Evolutionary conservation across 2,888 invertebrate species (phyloP), one percentile per base, ranked within the genome.

Genomic region (Andrena flavipes): DNA sequence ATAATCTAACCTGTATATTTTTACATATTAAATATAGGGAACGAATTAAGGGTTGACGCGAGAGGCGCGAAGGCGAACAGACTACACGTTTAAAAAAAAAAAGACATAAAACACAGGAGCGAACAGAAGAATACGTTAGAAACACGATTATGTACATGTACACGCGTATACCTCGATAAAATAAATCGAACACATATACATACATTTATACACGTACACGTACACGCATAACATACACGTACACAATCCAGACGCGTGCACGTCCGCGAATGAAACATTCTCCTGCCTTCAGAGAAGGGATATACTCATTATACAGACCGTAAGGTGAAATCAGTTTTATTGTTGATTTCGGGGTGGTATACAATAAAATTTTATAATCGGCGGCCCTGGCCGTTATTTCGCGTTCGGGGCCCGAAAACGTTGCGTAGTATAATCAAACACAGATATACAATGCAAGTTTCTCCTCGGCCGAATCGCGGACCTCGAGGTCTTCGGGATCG

Each of bases 361-460:
- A 92, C 92, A 92, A 92, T 92, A 92, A 90, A 90, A 90, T 91
- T 91, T 90, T 88, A 87, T 91, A 92, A 91, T 90, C 90, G 88
- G 82, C 85, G 89, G 89, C 89, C 89, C 87, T 85, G 86, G 87
- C 83, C 87, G 90, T 84, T 82, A 85, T 92, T 89, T 91, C 85
- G 88, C 90, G 89, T 86, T 86, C 87, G 86, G 90, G 90, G 87
- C 85, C 86, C 87, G 78, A 86, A 90, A 90, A 91, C 90, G 91
- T 93, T 92, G 92, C 93, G 92, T 93, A 92, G 92, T 93, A 93
- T 93, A 93, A 93, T 93, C 93, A 92, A 92, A 92, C 90, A 90
- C 89, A 90, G 90, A 91, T 89, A 84, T 83, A 87, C 87, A 90
- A 89, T 89, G 88, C 89, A 89, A 91, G 87, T 89, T 90, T 91